phyloP scores from a whole-genome alignment of 2,113 vertebrate species.

The Ictalurus furcatus region DNA sequence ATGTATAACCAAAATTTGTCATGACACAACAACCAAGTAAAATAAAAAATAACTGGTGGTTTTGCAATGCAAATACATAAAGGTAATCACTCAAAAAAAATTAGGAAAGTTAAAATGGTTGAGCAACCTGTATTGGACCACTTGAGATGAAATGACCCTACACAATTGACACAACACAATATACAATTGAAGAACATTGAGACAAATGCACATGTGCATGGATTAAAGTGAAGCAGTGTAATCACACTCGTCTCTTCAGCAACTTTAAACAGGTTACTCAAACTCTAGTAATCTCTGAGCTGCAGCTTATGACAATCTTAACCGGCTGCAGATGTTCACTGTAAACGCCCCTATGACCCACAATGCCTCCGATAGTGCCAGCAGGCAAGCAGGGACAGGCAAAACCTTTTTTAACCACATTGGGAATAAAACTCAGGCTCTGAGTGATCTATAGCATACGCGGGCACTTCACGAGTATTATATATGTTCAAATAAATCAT shows the following conservation, averaged over 20 bases:
- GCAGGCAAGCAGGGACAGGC: not conserved
- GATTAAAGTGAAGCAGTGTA: not conserved
- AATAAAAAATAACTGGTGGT: no score
- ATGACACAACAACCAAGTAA: no score
- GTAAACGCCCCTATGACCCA: constrained; percentile 69
- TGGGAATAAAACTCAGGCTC: not conserved
- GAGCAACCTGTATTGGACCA: no score
- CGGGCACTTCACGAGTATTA: not conserved
- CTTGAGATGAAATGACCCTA: no score
- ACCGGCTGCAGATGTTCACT: constrained; percentile 77
- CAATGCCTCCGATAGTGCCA: constrained; percentile 3
- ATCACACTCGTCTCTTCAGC: not conserved
- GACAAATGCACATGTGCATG: not conserved
- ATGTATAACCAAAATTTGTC: no score
- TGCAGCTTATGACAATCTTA: constrained; percentile 37
- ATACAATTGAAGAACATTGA: not conserved
- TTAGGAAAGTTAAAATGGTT: no score
- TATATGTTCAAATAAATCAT: constrained; percentile 20
- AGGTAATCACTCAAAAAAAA: no score
- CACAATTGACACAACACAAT: not conserved
- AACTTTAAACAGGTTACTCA: not conserved
- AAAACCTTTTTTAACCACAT: not conserved
- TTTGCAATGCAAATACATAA: no score
- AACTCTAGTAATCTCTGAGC: not conserved
- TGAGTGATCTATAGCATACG: constrained; percentile 12